Percentiles rank a stretch among this genome's conserved stretches.
phyloP scores from a whole-genome alignment of 2,888 invertebrate species.

The Sphaerophoria taeniata region DNA sequence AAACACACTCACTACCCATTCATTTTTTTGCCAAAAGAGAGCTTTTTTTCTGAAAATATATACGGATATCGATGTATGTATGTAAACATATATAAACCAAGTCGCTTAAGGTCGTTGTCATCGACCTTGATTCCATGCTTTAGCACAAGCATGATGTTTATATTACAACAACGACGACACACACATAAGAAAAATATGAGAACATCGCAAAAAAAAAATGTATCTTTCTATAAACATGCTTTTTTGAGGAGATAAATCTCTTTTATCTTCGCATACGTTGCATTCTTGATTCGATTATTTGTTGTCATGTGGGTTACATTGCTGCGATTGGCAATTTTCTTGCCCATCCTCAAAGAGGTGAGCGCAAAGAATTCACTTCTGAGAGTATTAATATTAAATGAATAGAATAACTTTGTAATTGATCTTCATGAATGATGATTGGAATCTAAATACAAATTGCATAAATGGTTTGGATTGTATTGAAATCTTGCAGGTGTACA shows the following conservation, averaged over 20 bases:
- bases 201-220: neutral
- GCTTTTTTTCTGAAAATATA: constrained; percentile 24
- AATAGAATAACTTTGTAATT: too few relatives aligned
- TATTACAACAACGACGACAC: constrained; percentile 1
- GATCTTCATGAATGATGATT: neutral
- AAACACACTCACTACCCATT: constrained; percentile 31
- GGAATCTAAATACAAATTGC: too few relatives aligned
- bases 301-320: constrained; percentile 30
- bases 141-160: constrained; percentile 24
- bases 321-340: constrained; percentile 35
- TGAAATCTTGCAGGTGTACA: too few relatives aligned
- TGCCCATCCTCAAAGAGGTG: neutral
- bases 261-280: constrained; percentile 26
- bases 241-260: constrained; percentile 22
- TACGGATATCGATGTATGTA: constrained; percentile 10
- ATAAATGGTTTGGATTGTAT: too few relatives aligned
- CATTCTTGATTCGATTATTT: constrained; percentile 40
- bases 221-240: neutral
- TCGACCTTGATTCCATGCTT: constrained; percentile 74
- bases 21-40: constrained; percentile 24
- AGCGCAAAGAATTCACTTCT: neutral
- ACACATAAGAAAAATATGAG: neutral
- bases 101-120: constrained; percentile 74
- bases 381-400: too few relatives aligned
- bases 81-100: constrained; percentile 58